Conservation (phyloP, 2,113 vertebrate genomes). For the Nettapus auritus region DNA sequence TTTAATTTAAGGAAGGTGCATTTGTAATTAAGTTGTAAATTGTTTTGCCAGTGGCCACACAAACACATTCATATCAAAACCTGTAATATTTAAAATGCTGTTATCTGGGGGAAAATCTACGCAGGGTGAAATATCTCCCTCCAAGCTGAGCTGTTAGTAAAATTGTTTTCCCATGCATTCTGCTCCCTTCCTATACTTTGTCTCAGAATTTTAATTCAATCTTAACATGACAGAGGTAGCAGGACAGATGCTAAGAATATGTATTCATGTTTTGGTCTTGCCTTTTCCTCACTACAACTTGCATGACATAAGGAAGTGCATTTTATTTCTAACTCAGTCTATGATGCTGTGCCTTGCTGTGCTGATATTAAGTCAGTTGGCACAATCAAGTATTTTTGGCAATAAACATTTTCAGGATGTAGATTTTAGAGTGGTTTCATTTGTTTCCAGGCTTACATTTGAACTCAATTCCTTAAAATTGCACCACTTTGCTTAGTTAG, state of each 20-base stretch:
- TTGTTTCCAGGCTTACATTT: neutral
- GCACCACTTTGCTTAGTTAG: neutral
- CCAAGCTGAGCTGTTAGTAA: neutral
- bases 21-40: neutral
- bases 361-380: neutral
- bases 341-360: neutral
- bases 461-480: neutral
- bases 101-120: neutral
- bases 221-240: neutral
- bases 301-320: neutral
- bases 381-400: neutral
- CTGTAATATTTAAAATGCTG: neutral
- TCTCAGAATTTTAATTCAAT: neutral
- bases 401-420: neutral
- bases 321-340: neutral
- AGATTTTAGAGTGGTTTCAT: neutral
- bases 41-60: neutral
- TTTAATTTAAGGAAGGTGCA: neutral
- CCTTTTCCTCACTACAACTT: neutral
- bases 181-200: neutral
- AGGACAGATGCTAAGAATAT: neutral
- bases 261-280: neutral
- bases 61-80: neutral
- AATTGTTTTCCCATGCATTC: neutral
- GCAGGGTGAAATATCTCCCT: neutral